phyloP scores from a whole-genome alignment of 2,113 vertebrate genomes.

The Pantherophis guttatus region DNA sequence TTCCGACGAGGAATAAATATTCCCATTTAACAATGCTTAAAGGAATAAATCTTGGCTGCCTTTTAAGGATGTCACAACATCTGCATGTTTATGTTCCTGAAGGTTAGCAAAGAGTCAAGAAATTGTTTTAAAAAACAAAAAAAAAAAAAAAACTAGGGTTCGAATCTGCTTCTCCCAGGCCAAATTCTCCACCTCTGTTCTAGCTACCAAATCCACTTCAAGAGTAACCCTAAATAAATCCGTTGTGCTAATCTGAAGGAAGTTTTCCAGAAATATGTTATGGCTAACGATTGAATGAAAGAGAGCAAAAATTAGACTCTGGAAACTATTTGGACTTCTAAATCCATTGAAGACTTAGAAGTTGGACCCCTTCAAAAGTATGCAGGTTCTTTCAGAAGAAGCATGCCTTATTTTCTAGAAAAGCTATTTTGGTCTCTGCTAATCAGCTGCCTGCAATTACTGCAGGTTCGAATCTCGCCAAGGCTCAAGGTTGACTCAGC shows the following conservation, averaged over 20 bases:
- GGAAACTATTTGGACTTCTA: background rate
- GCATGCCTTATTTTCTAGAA: background rate
- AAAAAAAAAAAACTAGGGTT: background rate
- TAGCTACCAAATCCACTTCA: background rate
- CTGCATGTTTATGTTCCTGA: background rate
- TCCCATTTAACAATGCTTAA: background rate
- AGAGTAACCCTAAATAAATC: background rate
- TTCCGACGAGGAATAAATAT: background rate
- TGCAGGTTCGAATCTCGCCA: too few species aligned
- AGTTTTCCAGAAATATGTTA: background rate
- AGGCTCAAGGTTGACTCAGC: too few species aligned
- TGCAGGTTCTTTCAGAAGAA: background rate
- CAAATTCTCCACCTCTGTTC: background rate
- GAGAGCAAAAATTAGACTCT: background rate
- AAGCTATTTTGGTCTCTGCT: background rate
- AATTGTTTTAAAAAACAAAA: too few species aligned
- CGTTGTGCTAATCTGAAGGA: background rate
- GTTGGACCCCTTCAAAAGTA: background rate
- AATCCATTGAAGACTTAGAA: background rate
- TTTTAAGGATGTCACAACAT: background rate
- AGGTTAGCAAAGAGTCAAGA: background rate
- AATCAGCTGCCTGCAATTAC: too few species aligned
- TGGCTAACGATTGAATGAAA: background rate
- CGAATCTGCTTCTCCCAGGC: background rate
- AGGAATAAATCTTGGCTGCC: background rate